Base-by-base conservation (phyloP, 1,140 invertebrate genomes). In the Trypoxylus dichotomus region DNA sequence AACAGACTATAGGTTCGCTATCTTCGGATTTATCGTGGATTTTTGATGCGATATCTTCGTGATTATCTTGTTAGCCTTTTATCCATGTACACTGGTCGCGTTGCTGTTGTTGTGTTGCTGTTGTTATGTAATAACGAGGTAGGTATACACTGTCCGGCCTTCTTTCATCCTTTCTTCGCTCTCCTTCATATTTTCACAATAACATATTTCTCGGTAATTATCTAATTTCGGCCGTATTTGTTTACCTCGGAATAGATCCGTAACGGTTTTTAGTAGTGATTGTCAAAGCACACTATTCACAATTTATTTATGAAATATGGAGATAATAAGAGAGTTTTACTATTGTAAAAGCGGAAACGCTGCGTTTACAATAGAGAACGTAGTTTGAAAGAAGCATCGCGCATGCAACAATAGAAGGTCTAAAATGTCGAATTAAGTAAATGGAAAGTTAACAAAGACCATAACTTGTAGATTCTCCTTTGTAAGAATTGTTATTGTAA, bases 51-150 rank as follows among this genome's bases (percentile, higher is more conserved):
- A 72, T 77, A 73, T 77, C 76, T 77, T 47, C 42, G 42, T 54
- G 76, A 77, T 77, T 77, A 77, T 77, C 63, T 77, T 25, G 74
- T 75, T 75, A 75, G 43, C 74, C 74, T 74, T 74, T 74, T 68
- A 68, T 68, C 60, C 60, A 29, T 27, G 60, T 68, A 68, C 27
- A 68, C 60, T 68, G 60, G 60, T 24, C 21, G 60, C 19, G 60
- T 68, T 29, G 60, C 72, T n/a, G 41, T 37, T 74, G 72, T 74
- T 41, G 29, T 43, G 72, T 41, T 43, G 29, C 29, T 29, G 72
- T 74, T 43, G 72, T 74, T 74, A 74, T 74, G 72, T 74, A 74
- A 74, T 74, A 74, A 42, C 72, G 29, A 42, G 32, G 72, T 21
- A 42, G 13, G 72, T 21, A 74, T n/a, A 74, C 3, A 25, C 72